These are phyloP conservation scores for Drosophila littoralis DNA, from an alignment of 1,140 invertebrate species.

Conservation along the genomic window DNA sequence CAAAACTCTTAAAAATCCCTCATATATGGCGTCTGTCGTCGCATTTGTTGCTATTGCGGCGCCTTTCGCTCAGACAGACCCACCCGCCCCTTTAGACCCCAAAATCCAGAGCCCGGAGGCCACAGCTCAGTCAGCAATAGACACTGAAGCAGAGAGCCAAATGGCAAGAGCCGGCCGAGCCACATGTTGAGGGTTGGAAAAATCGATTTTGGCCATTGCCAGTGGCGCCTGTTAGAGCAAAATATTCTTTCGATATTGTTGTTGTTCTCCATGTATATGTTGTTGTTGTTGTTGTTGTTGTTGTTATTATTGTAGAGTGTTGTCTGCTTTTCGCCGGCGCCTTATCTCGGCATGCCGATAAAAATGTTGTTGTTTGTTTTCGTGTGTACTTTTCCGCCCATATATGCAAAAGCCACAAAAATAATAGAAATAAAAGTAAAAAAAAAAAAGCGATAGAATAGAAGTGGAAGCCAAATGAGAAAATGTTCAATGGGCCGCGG, in stretches of 20 bases:
- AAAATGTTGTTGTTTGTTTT: conserved; percentile 50
- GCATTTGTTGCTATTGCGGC: not conserved
- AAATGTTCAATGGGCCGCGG: conserved; percentile 10
- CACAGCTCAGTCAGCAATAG: conserved; percentile 60
- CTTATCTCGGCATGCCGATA: conserved; percentile 60
- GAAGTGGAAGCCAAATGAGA: conserved; percentile 8
- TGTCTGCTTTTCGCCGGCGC: conserved; percentile 34
- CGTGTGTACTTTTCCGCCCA: conserved; percentile 1
- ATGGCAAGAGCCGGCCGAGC: conserved; percentile 9
- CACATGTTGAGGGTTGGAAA: conserved; percentile 59
- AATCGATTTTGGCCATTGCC: conserved; percentile 58
- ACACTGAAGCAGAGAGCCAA: not conserved
- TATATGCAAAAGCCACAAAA: conserved; percentile 10
- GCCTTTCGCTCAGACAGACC: not conserved
- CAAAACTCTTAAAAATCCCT: not conserved
- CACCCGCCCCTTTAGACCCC: not conserved
- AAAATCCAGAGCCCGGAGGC: not conserved
- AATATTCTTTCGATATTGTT: conserved; percentile 9
- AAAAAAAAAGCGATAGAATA: not conserved
- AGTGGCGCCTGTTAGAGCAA: conserved; percentile 11
- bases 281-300: conserved; percentile 21
- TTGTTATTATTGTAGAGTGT: conserved; percentile 20
- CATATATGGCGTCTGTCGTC: not conserved
- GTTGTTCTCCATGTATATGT: conserved; percentile 16
- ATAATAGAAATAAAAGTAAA: not conserved